Base-by-base conservation (phyloP, 2,113 vertebrate species). In the Corvus moneduloides region DNA sequence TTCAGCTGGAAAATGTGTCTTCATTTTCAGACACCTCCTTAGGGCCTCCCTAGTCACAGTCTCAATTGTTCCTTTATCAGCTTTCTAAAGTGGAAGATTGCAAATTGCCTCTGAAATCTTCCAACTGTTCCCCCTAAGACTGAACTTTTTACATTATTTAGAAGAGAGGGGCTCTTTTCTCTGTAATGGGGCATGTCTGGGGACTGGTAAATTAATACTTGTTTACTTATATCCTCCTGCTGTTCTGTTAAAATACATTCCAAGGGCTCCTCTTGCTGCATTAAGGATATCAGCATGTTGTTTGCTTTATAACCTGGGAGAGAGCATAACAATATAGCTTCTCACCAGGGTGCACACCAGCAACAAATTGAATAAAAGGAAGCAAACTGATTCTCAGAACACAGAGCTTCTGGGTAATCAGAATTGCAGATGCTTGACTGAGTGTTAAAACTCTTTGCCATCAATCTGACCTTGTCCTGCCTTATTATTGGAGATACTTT, bases 171-270 rank as follows among this genome's bases (percentile, higher is more conserved):
- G 72, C 82, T 94, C 79, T 95, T 91, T 92, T 80, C 51, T 76
- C 68, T 75, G 58, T 87, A 89, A 95, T 96, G 88, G 86, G 84
- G 32, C 54, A 23, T 64, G 64, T 76, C 88, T 84, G 76, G 90
- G 84, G 89, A 93, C 85, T 13, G 10, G 78, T 94, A 97, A 97
- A 97, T 97, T 96, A 97, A 97, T 94, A 93, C 94, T 96, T 97
- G 94, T 96, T 97, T 97, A 95, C 96, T 95, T 93, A 94, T 82
- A 92, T 91, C 90, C 82, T 91, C 96, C 95, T 84, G 87, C 96
- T 96, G 95, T 80, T 93, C 84, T 75, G 86, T 81, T 93, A 80
- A 96, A 92, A 88, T 37, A 58, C 94, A 88, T 86, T 83, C 72
- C 75, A 95, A 97, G 78, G 52, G 56, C 90, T 94, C 83, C 72